These are phyloP conservation scores for Mongoloraphidia duomilia DNA, from an alignment of 2,888 invertebrate species.

Conservation along the genomic window DNA sequence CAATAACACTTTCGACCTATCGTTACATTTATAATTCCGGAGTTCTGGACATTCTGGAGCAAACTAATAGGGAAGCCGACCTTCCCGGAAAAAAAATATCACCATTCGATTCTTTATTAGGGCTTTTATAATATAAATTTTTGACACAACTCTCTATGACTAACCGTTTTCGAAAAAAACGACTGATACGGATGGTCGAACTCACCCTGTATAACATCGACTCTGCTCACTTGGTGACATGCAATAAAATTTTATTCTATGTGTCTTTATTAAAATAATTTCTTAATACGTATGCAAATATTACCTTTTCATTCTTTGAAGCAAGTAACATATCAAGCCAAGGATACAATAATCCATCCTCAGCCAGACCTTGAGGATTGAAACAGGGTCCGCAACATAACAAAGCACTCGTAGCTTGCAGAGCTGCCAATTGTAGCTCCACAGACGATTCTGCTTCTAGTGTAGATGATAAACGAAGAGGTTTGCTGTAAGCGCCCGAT, in stretches of 20 bases:
- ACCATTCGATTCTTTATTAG: too few species aligned
- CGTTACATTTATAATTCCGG: too few species aligned
- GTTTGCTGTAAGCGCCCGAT: constrained; percentile 77
- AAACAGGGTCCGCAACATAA: constrained; percentile 94
- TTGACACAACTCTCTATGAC: too few species aligned
- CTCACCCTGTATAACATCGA: too few species aligned
- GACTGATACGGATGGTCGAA: too few species aligned
- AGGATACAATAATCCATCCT: constrained; percentile 84
- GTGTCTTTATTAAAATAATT: not conserved
- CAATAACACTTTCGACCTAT: too few species aligned
- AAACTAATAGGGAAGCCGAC: too few species aligned
- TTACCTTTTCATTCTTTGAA: constrained; percentile 73
- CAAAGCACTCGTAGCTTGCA: constrained; percentile 87
- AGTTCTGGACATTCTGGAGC: too few species aligned
- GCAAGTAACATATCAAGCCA: constrained; percentile 88
- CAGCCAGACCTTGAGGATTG: constrained; percentile 66
- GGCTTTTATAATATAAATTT: too few species aligned
- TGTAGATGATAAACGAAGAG: constrained; percentile 19
- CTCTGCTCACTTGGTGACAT: not conserved
- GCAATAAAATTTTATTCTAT: not conserved
- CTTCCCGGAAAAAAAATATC: too few species aligned
- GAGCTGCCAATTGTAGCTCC: constrained; percentile 34
- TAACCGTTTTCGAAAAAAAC: too few species aligned
- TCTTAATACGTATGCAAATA: constrained; percentile 5
- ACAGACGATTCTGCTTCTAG: constrained; percentile 19